Percentiles rank a stretch among this genome's conserved stretches.
Evolutionary conservation across 2,113 vertebrate genomes (phyloP).

Genomic region (Nipponia nippon): DNA sequence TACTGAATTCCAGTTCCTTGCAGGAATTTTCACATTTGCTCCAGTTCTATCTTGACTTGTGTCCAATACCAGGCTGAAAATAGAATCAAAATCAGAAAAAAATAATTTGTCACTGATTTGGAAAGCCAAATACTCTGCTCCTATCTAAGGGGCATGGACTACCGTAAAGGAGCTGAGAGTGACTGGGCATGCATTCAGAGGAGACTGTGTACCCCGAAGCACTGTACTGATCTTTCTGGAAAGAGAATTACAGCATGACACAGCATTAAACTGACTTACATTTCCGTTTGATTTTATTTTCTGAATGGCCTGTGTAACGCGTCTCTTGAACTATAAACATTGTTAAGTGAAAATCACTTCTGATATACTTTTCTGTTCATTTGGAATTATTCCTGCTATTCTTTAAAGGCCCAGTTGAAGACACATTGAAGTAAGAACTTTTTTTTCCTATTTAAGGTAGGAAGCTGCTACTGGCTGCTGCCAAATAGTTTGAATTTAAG

Average conservation of each 20-base stretch:
- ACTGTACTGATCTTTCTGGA: background rate
- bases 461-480: background rate
- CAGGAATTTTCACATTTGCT: slow-evolving; percentile 41
- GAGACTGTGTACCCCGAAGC: background rate
- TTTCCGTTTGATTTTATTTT: background rate
- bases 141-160: background rate
- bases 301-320: background rate
- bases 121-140: slow-evolving; percentile 5
- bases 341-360: background rate
- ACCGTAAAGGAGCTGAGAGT: background rate
- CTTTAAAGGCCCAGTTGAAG: background rate
- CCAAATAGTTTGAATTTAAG: background rate
- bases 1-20: background rate
- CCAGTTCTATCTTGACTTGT: slow-evolving; percentile 40
- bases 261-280: background rate
- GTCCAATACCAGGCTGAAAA: slow-evolving; percentile 30
- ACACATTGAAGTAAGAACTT: background rate
- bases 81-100: slow-evolving; percentile 36
- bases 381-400: background rate
- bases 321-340: background rate
- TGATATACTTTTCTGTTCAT: background rate
- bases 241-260: background rate
- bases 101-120: background rate
- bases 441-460: background rate
- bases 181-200: background rate